phyloP scores from a whole-genome alignment of 2,797 vertebrate species.

The Loris lydekkerianus region DNA sequence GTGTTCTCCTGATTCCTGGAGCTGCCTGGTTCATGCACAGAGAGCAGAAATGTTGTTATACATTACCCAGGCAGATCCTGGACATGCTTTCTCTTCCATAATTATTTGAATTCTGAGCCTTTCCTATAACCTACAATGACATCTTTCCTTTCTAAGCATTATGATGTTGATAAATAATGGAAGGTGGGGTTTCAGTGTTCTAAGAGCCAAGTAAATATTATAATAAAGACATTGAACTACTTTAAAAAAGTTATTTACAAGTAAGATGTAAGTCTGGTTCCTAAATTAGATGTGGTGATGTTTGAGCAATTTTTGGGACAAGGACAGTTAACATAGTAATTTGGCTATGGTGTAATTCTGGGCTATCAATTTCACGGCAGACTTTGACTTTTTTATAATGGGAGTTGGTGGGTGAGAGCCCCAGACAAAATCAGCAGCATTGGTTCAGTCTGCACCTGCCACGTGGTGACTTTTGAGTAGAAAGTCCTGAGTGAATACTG shows the following conservation, averaged over 20 bases:
- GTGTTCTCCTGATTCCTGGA: neutral
- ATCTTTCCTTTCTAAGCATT: constrained; percentile 2
- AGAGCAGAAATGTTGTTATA: neutral
- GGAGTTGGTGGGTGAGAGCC: neutral
- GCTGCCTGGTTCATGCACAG: neutral
- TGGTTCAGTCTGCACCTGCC: neutral
- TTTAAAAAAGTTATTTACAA: constrained; percentile 32
- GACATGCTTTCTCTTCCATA: neutral
- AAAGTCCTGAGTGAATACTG: neutral
- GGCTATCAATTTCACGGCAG: neutral
- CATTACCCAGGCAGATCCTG: neutral
- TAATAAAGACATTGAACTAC: neutral
- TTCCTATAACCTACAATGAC: neutral
- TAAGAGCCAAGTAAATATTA: constrained; percentile 50
- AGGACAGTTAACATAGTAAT: constrained; percentile 60
- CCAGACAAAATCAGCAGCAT: neutral
- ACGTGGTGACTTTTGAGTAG: neutral
- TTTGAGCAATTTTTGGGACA: constrained; percentile 39
- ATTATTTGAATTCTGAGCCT: neutral
- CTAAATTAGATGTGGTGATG: constrained; percentile 73
- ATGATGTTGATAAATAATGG: neutral
- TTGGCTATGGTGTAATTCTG: constrained; percentile 30
- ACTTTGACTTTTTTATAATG: neutral
- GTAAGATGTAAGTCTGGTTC: constrained; percentile 68
- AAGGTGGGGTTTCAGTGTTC: constrained; percentile 25